These are phyloP conservation scores for Grus americana DNA, from an alignment of 2,113 vertebrate species.

Conservation along the genomic window DNA sequence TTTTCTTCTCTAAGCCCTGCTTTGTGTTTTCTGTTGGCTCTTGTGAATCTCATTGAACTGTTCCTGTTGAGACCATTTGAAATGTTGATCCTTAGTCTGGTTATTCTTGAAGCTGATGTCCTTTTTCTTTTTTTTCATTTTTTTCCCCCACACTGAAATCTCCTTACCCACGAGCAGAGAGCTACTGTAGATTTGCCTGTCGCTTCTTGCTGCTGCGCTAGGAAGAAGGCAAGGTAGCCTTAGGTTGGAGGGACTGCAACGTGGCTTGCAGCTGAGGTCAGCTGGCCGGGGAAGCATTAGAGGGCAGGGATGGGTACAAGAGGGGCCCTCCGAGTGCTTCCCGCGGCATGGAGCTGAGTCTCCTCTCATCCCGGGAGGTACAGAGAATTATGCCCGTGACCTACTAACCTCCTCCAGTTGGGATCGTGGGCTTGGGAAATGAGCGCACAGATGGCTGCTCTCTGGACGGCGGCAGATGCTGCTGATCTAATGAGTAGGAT, in stretches of 20 bases:
- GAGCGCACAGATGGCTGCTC: slow-evolving; percentile 29
- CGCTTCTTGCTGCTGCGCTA: not conserved
- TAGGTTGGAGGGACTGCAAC: not conserved
- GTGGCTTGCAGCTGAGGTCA: not conserved
- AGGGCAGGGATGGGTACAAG: not conserved
- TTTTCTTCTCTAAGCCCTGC: not conserved
- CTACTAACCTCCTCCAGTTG: slow-evolving; percentile 45
- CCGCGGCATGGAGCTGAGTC: accelerated
- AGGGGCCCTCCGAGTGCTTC: not conserved
- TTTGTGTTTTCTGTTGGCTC: not conserved
- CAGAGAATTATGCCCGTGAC: slow-evolving; percentile 1
- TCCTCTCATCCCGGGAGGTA: not conserved
- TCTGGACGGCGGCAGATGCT: not conserved
- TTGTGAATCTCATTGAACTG: not conserved
- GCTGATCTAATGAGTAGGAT: not conserved
- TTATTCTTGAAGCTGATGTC: not conserved
- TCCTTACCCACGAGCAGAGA: not conserved
- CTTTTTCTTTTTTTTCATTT: not conserved
- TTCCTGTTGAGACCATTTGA: not conserved
- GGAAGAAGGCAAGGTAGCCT: not conserved
- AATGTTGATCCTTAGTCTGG: not conserved
- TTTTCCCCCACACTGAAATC: too few relatives aligned
- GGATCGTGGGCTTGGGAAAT: not conserved
- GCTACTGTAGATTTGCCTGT: not conserved
- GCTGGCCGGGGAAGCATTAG: not conserved